phyloP scores from a whole-genome alignment of 2,888 invertebrate genomes.

The Thymelicus acteon region DNA sequence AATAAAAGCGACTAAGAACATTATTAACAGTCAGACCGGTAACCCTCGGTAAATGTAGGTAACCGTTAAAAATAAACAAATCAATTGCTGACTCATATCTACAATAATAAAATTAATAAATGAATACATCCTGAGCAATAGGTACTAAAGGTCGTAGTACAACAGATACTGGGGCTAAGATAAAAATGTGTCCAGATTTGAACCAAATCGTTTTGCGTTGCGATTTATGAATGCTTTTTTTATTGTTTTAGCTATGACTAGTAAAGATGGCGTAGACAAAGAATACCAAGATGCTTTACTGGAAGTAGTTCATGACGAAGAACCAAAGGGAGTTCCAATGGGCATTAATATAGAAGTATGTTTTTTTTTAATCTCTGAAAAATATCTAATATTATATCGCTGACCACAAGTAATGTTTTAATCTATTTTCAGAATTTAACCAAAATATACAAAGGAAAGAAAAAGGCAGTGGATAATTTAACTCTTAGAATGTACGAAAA shows the following conservation, averaged over 20 bases:
- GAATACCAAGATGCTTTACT: slow-evolving; percentile 73
- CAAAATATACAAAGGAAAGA: slow-evolving; percentile 86
- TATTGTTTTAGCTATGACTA: slow-evolving; percentile 55
- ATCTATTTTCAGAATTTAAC: slow-evolving; percentile 83
- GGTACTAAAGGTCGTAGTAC: too few relatives aligned
- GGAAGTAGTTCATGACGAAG: slow-evolving; percentile 76
- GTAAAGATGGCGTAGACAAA: slow-evolving; percentile 58
- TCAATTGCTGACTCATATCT: too few relatives aligned
- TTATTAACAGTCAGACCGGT: too few relatives aligned
- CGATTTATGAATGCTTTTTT: not conserved
- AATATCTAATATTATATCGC: not conserved
- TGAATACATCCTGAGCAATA: too few relatives aligned
- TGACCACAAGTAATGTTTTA: not conserved
- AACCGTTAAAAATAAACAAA: too few relatives aligned
- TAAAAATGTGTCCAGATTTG: too few relatives aligned
- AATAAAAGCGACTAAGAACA: too few relatives aligned
- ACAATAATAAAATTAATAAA: too few relatives aligned
- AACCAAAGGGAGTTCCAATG: slow-evolving; percentile 73
- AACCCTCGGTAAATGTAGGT: too few relatives aligned
- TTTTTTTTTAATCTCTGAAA: slow-evolving; percentile 16
- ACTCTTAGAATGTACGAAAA: slow-evolving; percentile 93
- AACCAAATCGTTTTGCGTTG: too few relatives aligned
- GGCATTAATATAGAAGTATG: slow-evolving; percentile 75
- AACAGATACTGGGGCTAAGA: too few relatives aligned
- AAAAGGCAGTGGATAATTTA: slow-evolving; percentile 88